phyloP scores from a whole-genome alignment of 2,797 vertebrate species.

The Pipistrellus pipistrellus region DNA sequence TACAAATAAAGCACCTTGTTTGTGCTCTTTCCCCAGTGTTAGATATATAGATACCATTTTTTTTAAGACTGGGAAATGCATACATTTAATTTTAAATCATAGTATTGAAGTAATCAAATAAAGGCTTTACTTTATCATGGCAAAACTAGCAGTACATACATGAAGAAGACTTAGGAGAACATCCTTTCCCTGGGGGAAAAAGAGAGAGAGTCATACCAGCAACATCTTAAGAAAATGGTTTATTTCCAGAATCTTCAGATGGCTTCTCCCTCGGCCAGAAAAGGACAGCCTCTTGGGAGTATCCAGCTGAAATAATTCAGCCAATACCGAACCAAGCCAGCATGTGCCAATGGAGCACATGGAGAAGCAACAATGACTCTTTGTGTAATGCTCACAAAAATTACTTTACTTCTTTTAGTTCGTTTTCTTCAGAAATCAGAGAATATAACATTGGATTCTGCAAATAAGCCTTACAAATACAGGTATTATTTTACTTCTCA shows the following conservation, averaged over 20 bases:
- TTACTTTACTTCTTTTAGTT: constrained; percentile 43
- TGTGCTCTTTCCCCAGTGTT: neutral
- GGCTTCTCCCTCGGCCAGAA: neutral
- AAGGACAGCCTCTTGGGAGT: neutral
- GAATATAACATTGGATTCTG: neutral
- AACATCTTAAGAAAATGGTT: constrained; percentile 1
- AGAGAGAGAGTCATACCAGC: constrained; percentile 18
- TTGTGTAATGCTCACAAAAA: constrained; percentile 50
- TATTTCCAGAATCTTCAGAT: constrained; percentile 52
- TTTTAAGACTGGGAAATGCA: neutral
- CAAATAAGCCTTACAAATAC: neutral
- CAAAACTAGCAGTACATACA: constrained; percentile 69
- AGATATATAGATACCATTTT: neutral
- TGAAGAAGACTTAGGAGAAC: constrained; percentile 70
- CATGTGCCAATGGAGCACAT: neutral
- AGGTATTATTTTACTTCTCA: neutral
- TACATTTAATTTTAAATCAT: constrained; percentile 24
- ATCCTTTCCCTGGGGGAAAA: constrained; percentile 4
- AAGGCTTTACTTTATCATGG: constrained; percentile 52
- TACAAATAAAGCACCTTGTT: neutral
- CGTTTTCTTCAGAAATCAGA: constrained; percentile 41
- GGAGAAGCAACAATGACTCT: constrained; percentile 56
- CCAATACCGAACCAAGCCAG: constrained; percentile 37
- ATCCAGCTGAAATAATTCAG: constrained; percentile 61
- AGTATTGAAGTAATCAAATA: constrained; percentile 49